phyloP scores from a whole-genome alignment of 1,140 invertebrate genomes.

The Battus philenor region DNA sequence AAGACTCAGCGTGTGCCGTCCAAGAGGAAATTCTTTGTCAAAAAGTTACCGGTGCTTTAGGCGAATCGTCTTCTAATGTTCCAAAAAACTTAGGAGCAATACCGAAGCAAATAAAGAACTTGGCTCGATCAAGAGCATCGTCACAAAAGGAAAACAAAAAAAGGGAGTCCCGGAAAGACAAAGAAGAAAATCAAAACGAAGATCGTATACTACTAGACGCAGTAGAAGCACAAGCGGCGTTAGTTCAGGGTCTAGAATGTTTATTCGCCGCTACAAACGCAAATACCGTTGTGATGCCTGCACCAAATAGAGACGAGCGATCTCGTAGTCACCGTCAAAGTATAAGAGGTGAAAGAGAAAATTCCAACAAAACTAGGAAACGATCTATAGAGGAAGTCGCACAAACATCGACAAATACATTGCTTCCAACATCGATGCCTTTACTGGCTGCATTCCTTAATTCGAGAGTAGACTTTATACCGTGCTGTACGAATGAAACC shows the following conservation, averaged over 20 bases:
- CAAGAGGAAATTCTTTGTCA: slow-evolving; percentile 44
- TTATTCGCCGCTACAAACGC: slow-evolving; percentile 72
- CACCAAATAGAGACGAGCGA: slow-evolving; percentile 59
- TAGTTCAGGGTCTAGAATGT: slow-evolving; percentile 71
- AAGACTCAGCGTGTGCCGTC: slow-evolving; percentile 22
- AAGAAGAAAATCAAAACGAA: slow-evolving; percentile 63
- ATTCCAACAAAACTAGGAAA: slow-evolving; percentile 64
- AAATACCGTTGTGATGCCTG: slow-evolving; percentile 72
- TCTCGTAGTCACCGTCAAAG: slow-evolving; percentile 60
- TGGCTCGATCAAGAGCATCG: slow-evolving; percentile 66
- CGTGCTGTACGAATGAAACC: slow-evolving; percentile 59
- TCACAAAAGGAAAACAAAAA: slow-evolving; percentile 73
- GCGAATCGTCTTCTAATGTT: slow-evolving; percentile 63
- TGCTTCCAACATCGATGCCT: slow-evolving; percentile 79
- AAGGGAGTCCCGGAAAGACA: slow-evolving; percentile 65
- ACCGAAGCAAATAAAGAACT: slow-evolving; percentile 80
- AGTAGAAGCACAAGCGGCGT: slow-evolving; percentile 70
- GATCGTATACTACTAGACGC: slow-evolving; percentile 65
- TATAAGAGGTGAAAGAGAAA: slow-evolving; percentile 59
- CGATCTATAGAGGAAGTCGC: slow-evolving; percentile 76
- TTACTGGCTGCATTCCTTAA: slow-evolving; percentile 80
- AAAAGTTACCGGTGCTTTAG: slow-evolving; percentile 54
- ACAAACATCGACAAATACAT: slow-evolving; percentile 79
- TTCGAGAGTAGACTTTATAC: slow-evolving; percentile 74
- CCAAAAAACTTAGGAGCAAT: slow-evolving; percentile 83